A percentile compares a stretch with the other conserved stretches of the same genome.
Evolutionary conservation across 1,140 invertebrate species (phyloP).

Genomic region (Eumaeus atala): DNA sequence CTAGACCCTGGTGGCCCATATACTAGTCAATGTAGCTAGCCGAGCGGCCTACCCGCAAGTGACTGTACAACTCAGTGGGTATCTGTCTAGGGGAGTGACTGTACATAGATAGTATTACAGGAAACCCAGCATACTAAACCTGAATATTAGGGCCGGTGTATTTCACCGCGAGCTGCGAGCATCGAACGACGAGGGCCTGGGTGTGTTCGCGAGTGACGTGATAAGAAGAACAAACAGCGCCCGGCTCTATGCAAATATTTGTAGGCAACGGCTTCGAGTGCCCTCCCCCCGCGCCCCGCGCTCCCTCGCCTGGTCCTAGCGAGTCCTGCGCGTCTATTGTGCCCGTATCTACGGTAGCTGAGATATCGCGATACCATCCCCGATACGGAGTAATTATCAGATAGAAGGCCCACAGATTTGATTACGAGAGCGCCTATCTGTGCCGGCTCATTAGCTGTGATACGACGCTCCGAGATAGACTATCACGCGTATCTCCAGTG

Average conservation of each 20-base stretch:
- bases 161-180: too few species aligned
- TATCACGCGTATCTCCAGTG: conserved; percentile 19
- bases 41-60: too few species aligned
- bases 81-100: too few species aligned
- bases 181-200: conserved; percentile 25
- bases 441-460: conserved; percentile 36
- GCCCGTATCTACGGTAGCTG: conserved; percentile 38
- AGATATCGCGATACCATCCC: conserved; percentile 59
- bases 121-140: too few species aligned
- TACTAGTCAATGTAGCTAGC: background rate
- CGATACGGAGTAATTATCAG: conserved; percentile 65
- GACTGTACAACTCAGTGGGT: too few species aligned
- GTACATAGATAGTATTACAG: too few species aligned
- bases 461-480: conserved; percentile 35
- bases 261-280: conserved; percentile 30
- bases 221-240: conserved; percentile 52
- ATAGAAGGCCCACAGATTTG: conserved; percentile 63
- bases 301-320: conserved; percentile 16
- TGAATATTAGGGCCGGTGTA: too few species aligned
- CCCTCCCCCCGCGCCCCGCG: conserved; percentile 14
- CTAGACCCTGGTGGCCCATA: conserved; percentile 6
- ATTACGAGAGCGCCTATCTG: conserved; percentile 57
- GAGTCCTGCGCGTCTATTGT: too few species aligned
- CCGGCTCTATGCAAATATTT: conserved; percentile 46
- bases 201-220: conserved; percentile 46